Evolutionary conservation across 2,888 invertebrate genomes (phyloP), one percentile per base, ranked within the genome.

Genomic region (Hermodice carunculata): DNA sequence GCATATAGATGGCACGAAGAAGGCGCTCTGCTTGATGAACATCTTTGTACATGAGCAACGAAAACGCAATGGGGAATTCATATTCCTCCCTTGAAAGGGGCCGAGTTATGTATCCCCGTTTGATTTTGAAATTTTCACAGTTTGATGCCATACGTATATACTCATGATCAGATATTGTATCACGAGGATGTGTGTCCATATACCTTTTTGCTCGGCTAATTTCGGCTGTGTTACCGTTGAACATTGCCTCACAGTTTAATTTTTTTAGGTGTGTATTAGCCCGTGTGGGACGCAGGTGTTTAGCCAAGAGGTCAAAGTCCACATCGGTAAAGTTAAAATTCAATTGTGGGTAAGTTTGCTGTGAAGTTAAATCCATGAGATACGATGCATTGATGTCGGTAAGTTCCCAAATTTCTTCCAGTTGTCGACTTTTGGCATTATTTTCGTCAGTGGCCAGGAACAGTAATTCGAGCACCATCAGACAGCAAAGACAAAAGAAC

Each of bases 31-130:
- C 73, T 65, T 82, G 81, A 37, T 76, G 73, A 0, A 76, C 72
- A 29, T 80, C 74, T 57, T 78, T 73, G 58, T 80, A 78, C 19
- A 80, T 61, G 3, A 82, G 54, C 34, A 82, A 77, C 58, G 76
- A 79, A 62, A 70, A 83, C 1, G 83, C 80, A 1, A 83, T 69
- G 0, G 82, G 79, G 67, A 81, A 81, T 1, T 74, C 64, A 24
- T 59, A 32, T 67, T 79, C 79, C 40, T 77, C 77, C 22, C 64
- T 44, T 2, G 68, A 56, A 17, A 58, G 24, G 4, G 62, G 67
- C 37, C n/a, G 22, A 37, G 58, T 49, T 17, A 70, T 51, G 51
- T 70, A 70, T 4, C 62, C 65, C 17, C 67, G 51, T 26, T 60
- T 46, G 24, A 52, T 24, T 6, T 40, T 62, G 48, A 77, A 77